Evolutionary conservation across 1,140 invertebrate genomes (phyloP).

Genomic region (Coenobita brevimanus): DNA sequence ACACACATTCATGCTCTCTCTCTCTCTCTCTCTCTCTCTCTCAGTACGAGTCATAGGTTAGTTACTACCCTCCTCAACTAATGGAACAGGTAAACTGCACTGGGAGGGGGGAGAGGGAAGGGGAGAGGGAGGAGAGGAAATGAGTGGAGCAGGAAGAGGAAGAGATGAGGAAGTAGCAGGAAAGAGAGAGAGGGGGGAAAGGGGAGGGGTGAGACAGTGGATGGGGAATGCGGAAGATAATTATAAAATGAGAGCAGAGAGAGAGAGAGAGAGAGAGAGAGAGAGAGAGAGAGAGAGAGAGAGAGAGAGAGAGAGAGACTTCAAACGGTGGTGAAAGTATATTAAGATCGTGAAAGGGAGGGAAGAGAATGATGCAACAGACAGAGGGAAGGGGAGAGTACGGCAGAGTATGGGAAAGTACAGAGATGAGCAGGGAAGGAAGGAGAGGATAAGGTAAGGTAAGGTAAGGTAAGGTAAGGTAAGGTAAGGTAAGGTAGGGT

Average conservation of each 20-base stretch:
- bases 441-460: neutral
- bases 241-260: neutral
- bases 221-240: neutral
- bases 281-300: conserved; percentile 1
- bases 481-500: neutral
- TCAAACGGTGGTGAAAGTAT: neutral
- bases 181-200: neutral
- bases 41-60: neutral
- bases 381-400: neutral
- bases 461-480: neutral
- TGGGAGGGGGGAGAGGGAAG: neutral
- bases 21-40: neutral
- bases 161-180: neutral
- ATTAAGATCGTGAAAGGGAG: neutral
- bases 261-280: neutral
- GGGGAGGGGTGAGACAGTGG: neutral
- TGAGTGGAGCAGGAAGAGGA: no score
- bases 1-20: neutral
- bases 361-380: neutral
- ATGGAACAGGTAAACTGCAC: no score
- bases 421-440: neutral
- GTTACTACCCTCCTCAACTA: neutral
- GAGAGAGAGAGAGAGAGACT: neutral
- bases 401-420: neutral
- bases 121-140: neutral